These are phyloP conservation scores for Mylabris sibirica DNA, from an alignment of 2,888 invertebrate genomes.

Conservation along the genomic window DNA sequence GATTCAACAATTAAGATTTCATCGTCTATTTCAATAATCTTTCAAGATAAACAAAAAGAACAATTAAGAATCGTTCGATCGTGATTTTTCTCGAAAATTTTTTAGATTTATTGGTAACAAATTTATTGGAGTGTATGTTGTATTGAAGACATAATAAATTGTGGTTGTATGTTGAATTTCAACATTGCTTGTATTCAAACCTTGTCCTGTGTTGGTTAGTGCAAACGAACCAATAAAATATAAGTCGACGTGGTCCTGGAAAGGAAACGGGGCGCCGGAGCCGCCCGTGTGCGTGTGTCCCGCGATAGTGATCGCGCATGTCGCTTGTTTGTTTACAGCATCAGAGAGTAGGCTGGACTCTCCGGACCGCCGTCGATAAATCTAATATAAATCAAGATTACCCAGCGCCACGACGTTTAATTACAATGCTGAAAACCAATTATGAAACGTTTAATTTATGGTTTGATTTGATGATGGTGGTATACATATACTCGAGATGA, in stretches of 20 bases:
- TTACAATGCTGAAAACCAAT: constrained; percentile 61
- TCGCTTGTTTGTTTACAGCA: constrained; percentile 42
- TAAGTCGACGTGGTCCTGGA: constrained; percentile 21
- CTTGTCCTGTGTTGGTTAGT: constrained; percentile 18
- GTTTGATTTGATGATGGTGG: constrained; percentile 37
- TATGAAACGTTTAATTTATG: constrained; percentile 60
- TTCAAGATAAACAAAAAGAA: neutral
- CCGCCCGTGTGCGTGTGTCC: constrained; percentile 39
- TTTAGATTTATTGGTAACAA: neutral
- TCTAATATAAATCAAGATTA: constrained; percentile 55
- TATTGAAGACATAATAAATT: neutral
- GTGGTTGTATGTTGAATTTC: neutral
- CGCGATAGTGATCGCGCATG: constrained; percentile 55
- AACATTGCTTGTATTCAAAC: constrained; percentile 14
- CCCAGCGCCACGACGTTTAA: constrained; percentile 54
- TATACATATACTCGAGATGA: too few species aligned
- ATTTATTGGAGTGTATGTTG: neutral
- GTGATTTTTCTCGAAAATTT: neutral
- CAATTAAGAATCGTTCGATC: neutral
- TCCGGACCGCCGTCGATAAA: constrained; percentile 48
- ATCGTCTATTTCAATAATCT: neutral
- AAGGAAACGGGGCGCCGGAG: constrained; percentile 30
- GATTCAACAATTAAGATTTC: neutral
- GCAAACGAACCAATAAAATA: constrained; percentile 30
- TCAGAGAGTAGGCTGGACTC: constrained; percentile 33